phyloP scores from a whole-genome alignment of 1,140 invertebrate genomes.

The Trachymyrmex cornetzi region DNA sequence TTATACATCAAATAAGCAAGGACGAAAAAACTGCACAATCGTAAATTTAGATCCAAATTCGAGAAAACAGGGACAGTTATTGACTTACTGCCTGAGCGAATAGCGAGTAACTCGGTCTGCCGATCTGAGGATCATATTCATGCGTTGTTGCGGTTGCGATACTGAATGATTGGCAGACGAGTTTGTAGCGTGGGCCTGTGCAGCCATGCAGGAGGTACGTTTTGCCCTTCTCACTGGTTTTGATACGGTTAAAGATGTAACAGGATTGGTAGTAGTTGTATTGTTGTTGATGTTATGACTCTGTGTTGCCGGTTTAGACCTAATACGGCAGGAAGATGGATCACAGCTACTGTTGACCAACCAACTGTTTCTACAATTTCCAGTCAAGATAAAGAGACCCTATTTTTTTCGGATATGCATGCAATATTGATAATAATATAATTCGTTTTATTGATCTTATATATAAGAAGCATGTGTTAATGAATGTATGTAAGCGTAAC shows the following conservation, averaged over 20 bases:
- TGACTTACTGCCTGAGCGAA: constrained; percentile 85
- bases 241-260: constrained; percentile 73
- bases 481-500: background rate
- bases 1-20: constrained; percentile 52
- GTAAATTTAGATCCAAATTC: constrained; percentile 61
- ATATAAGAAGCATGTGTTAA: constrained; percentile 28
- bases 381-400: constrained; percentile 54
- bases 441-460: constrained; percentile 13
- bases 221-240: constrained; percentile 83
- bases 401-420: constrained; percentile 41
- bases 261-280: constrained; percentile 71
- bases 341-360: constrained; percentile 81
- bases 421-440: constrained; percentile 48
- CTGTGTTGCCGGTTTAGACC: constrained; percentile 80
- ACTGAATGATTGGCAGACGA: constrained; percentile 79
- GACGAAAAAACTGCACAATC: constrained; percentile 63
- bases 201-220: constrained; percentile 75
- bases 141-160: constrained; percentile 77
- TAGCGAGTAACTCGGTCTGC: constrained; percentile 84
- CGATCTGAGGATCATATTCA: constrained; percentile 85
- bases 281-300: constrained; percentile 77
- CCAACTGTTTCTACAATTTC: constrained; percentile 82
- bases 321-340: constrained; percentile 80
- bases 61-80: constrained; percentile 66
- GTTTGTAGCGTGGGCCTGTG: constrained; percentile 78